These are phyloP conservation scores for Drosophila kikkawai DNA, from an alignment of 1,140 invertebrate species.

Conservation along the genomic window DNA sequence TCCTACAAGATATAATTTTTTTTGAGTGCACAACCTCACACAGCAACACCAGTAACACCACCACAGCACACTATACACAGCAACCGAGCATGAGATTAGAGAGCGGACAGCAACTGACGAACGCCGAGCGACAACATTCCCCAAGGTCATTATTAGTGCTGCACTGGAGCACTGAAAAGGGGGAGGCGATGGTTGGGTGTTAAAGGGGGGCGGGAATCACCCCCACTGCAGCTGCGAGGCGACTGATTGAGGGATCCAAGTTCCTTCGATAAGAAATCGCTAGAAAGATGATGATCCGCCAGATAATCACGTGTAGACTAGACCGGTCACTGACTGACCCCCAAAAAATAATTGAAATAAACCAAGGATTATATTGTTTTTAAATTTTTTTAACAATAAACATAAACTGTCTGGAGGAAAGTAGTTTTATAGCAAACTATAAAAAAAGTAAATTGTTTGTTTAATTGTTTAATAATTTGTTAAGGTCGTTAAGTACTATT, in stretches of 20 bases:
- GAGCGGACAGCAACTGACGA: conserved; percentile 44
- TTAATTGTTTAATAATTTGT: background rate
- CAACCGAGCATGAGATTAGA: conserved; percentile 41
- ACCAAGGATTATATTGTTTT: background rate
- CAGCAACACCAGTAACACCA: conserved; percentile 12
- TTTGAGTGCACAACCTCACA: conserved; percentile 16
- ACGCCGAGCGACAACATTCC: conserved; percentile 39
- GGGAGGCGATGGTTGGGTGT: background rate
- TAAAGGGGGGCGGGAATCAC: background rate
- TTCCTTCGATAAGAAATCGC: conserved; percentile 40
- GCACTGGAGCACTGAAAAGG: conserved; percentile 12
- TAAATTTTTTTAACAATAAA: background rate
- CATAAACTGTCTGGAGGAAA: background rate
- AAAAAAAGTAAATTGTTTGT: no score
- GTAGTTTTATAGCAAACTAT: background rate
- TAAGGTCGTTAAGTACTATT: background rate
- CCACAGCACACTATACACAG: conserved; percentile 18
- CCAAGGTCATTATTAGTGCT: conserved; percentile 47
- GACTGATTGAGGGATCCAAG: conserved; percentile 27
- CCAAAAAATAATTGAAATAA: conserved; percentile 12
- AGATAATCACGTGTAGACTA: conserved; percentile 39
- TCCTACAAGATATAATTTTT: background rate
- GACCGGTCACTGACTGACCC: conserved; percentile 33
- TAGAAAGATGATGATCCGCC: conserved; percentile 16
- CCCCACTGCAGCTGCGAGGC: conserved; percentile 16